These are phyloP conservation scores for Theretra japonica DNA, from an alignment of 2,888 invertebrate species.

Conservation along the genomic window DNA sequence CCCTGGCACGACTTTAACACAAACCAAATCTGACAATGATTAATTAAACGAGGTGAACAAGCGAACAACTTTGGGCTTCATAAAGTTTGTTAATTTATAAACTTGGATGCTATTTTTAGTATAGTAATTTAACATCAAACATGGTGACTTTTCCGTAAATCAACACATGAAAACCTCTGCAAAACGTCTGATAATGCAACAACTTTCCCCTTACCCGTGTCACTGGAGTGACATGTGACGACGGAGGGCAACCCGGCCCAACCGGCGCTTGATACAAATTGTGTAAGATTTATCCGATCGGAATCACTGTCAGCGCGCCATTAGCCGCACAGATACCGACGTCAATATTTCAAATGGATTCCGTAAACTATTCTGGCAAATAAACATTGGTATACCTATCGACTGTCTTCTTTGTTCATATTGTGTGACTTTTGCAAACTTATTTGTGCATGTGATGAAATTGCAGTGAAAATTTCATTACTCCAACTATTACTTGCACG, in stretches of 20 bases:
- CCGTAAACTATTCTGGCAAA: neutral
- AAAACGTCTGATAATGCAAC: constrained; percentile 24
- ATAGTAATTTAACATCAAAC: too few species aligned
- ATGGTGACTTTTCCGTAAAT: neutral
- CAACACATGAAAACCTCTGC: neutral
- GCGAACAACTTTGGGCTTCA: too few species aligned
- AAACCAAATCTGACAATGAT: too few species aligned
- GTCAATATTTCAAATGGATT: constrained; percentile 23
- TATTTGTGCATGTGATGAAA: too few species aligned
- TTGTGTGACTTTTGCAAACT: neutral
- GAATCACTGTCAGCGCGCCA: constrained; percentile 28
- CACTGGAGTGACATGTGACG: constrained; percentile 19
- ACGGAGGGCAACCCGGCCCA: constrained; percentile 18
- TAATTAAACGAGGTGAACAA: too few species aligned
- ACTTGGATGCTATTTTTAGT: too few species aligned
- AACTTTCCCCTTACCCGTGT: constrained; percentile 3
- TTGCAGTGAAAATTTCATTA: neutral
- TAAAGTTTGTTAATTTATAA: too few species aligned
- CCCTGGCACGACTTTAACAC: neutral
- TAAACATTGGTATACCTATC: neutral
- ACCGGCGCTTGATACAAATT: constrained; percentile 29
- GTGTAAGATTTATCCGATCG: constrained; percentile 33
- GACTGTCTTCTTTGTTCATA: neutral
- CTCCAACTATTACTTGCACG: too few species aligned
- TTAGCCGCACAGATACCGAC: constrained; percentile 15